Percentiles rank a stretch among this genome's conserved stretches.
Conservation (phyloP, 2,113 vertebrate genomes). For the Athene noctua region DNA sequence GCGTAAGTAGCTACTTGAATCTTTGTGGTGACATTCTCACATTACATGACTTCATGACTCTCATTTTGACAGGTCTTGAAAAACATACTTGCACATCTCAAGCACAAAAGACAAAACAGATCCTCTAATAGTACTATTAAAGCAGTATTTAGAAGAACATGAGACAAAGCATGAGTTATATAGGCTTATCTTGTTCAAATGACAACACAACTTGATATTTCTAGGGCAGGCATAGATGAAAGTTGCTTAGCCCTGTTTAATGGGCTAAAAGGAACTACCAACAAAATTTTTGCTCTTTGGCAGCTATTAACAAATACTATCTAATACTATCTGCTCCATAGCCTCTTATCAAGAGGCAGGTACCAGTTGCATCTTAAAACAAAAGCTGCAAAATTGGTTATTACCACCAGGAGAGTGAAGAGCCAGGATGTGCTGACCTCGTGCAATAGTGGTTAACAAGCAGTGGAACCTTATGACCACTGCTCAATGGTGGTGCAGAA, state of each 20-base stretch:
- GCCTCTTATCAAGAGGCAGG: background rate
- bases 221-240: background rate
- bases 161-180: background rate
- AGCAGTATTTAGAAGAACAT: conserved; percentile 23
- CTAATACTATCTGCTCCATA: background rate
- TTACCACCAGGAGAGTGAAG: background rate
- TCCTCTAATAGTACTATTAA: conserved; percentile 10
- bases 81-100: conserved; percentile 11
- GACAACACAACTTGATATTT: conserved; percentile 39
- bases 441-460: background rate
- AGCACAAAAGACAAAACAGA: conserved; percentile 25
- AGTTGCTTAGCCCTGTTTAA: background rate
- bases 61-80: conserved; percentile 33
- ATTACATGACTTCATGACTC: background rate
- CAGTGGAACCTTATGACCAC: background rate
- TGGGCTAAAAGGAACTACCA: background rate
- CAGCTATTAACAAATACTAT: background rate
- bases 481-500: background rate
- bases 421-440: background rate
- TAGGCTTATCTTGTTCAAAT: background rate
- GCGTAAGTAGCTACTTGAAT: no score
- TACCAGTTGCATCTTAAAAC: background rate
- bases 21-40: background rate
- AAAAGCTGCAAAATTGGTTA: background rate
- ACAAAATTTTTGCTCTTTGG: background rate